Percentiles rank a stretch among this genome's conserved stretches.
phyloP scores from a whole-genome alignment of 2,113 vertebrate genomes.

The Caranx melampygus region DNA sequence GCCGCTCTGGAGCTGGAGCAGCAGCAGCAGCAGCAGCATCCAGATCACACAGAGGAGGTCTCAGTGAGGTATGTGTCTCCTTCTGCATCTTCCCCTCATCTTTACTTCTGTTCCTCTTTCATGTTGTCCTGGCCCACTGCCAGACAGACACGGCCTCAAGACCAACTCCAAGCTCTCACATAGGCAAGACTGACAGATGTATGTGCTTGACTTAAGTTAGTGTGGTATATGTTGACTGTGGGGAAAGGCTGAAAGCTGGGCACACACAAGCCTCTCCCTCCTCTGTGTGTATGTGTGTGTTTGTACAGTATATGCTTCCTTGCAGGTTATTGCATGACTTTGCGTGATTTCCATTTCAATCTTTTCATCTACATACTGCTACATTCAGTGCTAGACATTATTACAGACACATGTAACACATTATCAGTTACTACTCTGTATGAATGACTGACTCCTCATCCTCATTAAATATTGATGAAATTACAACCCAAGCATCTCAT shows the following conservation, averaged over 20 bases:
- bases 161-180: slow-evolving; percentile 24
- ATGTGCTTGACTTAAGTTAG: background rate
- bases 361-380: background rate
- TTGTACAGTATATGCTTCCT: background rate
- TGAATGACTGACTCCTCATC: slow-evolving; percentile 36
- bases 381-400: background rate
- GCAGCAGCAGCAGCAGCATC: slow-evolving; percentile 55
- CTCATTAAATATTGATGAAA: slow-evolving; percentile 50
- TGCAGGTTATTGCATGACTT: slow-evolving; percentile 10
- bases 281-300: background rate
- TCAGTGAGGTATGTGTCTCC: slow-evolving; percentile 73
- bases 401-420: slow-evolving; percentile 5
- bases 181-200: slow-evolving; percentile 4
- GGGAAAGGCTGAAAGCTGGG: slow-evolving; percentile 1
- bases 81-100: slow-evolving; percentile 20
- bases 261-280: background rate
- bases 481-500: slow-evolving; percentile 17
- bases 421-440: slow-evolving; percentile 6
- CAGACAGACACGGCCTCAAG: slow-evolving; percentile 70
- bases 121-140: slow-evolving; percentile 48
- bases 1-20: slow-evolving; percentile 50
- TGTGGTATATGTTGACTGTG: slow-evolving; percentile 19
- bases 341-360: slow-evolving; percentile 8
- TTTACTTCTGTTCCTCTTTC: slow-evolving; percentile 21
- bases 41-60: slow-evolving; percentile 62